These are phyloP conservation scores for Neodiprion virginianus DNA, from an alignment of 1,140 invertebrate species.

Conservation along the genomic window DNA sequence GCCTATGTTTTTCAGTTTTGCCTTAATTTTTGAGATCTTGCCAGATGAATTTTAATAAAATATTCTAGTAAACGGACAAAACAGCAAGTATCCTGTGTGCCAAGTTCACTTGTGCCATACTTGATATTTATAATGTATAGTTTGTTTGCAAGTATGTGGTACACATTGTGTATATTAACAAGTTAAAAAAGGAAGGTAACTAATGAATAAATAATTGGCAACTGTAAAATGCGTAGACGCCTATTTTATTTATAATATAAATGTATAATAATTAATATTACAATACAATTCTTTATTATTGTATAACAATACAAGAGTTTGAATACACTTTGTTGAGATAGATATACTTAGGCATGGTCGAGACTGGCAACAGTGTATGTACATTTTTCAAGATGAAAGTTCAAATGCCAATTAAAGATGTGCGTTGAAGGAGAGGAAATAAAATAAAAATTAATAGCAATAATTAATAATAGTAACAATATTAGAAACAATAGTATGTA, in stretches of 20 bases:
- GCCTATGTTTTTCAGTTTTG: no score
- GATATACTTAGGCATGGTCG: slow-evolving; percentile 48
- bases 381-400: slow-evolving; percentile 41
- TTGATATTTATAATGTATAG: no score
- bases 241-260: slow-evolving; percentile 44
- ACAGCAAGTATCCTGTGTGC: no score
- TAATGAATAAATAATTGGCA: not conserved
- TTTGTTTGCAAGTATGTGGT: no score
- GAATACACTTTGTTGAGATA: slow-evolving; percentile 46
- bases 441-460: slow-evolving; percentile 28
- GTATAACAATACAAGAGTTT: slow-evolving; percentile 52
- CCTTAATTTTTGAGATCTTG: no score
- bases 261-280: slow-evolving; percentile 52
- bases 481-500: slow-evolving; percentile 38
- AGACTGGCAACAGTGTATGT: slow-evolving; percentile 44
- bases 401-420: slow-evolving; percentile 35
- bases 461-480: slow-evolving; percentile 29
- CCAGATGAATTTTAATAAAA: no score
- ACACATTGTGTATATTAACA: no score
- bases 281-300: slow-evolving; percentile 39
- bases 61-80: no score
- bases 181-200: not conserved
- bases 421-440: slow-evolving; percentile 27
- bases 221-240: slow-evolving; percentile 28
- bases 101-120: no score